Conservation (phyloP, 2,797 vertebrate genomes). For the Triplophysa yarkandensis region DNA sequence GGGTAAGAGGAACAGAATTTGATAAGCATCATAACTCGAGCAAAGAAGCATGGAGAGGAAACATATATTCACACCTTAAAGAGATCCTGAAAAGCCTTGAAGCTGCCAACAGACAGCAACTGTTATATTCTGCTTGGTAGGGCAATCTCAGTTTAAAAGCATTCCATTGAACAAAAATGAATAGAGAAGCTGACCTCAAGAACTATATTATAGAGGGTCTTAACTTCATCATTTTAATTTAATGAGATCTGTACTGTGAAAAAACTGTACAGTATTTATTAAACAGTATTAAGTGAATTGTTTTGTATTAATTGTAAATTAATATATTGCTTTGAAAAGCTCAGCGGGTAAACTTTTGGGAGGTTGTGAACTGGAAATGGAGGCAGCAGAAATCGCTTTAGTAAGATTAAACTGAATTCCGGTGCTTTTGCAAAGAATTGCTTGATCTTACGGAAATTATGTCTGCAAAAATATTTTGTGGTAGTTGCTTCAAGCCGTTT, state of each 20-base stretch:
- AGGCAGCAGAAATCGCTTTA: constrained; percentile 25
- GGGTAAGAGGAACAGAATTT: constrained; percentile 42
- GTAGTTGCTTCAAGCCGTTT: background rate
- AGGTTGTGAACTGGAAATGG: constrained; percentile 38
- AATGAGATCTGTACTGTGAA: background rate
- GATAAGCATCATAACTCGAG: constrained; percentile 38
- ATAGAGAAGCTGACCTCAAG: background rate
- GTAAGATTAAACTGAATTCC: constrained; percentile 30
- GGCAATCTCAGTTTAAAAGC: background rate
- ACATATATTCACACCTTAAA: background rate
- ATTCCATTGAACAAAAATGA: background rate
- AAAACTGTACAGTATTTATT: no score
- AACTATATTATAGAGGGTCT: no score
- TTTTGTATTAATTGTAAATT: background rate
- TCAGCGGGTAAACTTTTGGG: constrained; percentile 29
- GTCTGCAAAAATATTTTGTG: constrained; percentile 15
- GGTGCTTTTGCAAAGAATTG: constrained; percentile 31
- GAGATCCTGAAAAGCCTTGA: background rate
- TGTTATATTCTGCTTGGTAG: background rate
- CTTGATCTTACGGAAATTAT: constrained; percentile 15
- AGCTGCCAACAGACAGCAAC: background rate
- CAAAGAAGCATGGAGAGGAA: constrained; percentile 9
- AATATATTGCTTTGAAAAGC: constrained; percentile 22
- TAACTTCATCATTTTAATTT: background rate
- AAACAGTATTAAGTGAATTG: no score